Conservation (phyloP, 2,113 vertebrate species). For the Psittacara wagleri region DNA sequence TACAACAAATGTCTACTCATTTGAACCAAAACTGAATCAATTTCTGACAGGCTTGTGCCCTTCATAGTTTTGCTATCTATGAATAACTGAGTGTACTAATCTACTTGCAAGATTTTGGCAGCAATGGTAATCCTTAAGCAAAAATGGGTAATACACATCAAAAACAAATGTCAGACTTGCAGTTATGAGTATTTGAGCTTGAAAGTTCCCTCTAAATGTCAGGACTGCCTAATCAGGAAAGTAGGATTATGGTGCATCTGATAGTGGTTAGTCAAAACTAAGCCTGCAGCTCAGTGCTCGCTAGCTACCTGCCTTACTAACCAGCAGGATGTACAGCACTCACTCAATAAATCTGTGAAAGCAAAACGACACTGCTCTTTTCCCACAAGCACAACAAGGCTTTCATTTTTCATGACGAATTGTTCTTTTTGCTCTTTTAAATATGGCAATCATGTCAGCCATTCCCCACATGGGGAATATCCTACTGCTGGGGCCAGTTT, state of each 20-base stretch:
- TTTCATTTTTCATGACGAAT: conserved; percentile 25
- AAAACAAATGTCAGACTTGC: not conserved
- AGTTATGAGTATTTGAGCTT: not conserved
- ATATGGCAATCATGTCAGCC: not conserved
- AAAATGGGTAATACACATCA: not conserved
- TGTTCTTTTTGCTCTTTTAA: conserved; percentile 8
- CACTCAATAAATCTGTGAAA: not conserved
- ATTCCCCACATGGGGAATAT: conserved; percentile 11
- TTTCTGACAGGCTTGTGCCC: not conserved
- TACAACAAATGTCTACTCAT: not conserved
- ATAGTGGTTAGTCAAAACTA: not conserved
- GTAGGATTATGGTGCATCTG: not conserved
- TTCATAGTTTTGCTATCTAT: not conserved
- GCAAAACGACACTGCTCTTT: not conserved
- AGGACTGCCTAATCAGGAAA: not conserved
- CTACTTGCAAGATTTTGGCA: not conserved
- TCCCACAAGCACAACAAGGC: not conserved
- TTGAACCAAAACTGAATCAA: not conserved
- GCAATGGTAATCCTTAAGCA: not conserved
- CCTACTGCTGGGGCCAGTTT: not conserved
- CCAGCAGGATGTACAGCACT: not conserved
- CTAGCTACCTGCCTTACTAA: not conserved
- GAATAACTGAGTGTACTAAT: not conserved
- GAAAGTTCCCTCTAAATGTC: not conserved
- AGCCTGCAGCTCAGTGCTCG: not conserved